These are phyloP conservation scores for Clarias magur DNA, from an alignment of 2,113 vertebrate species.

Conservation along the genomic window DNA sequence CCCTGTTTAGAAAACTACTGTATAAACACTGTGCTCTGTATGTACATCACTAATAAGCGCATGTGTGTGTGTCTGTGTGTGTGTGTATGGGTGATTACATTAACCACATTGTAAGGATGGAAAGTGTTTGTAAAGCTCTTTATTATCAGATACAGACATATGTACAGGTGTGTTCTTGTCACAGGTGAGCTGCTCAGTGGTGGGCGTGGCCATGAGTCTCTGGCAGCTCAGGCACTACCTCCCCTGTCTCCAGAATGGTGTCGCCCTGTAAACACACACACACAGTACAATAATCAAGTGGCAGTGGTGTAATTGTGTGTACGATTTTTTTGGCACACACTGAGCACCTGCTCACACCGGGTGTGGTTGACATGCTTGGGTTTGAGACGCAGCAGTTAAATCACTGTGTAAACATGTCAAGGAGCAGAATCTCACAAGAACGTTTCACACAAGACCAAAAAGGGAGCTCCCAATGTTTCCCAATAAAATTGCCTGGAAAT, in stretches of 20 bases:
- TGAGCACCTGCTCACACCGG: not conserved
- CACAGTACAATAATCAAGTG: not conserved
- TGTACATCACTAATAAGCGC: not conserved
- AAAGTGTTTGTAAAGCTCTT: not conserved
- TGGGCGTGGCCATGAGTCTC: conserved; percentile 70
- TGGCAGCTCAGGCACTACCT: conserved; percentile 80
- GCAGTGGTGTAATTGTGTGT: too few species aligned
- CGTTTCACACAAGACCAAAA: not conserved
- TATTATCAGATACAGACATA: conserved; percentile 29
- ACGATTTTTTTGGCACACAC: not conserved
- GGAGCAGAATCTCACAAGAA: not conserved
- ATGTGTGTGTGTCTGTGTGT: too few species aligned
- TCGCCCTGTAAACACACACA: conserved; percentile 77
- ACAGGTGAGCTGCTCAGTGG: conserved; percentile 71
- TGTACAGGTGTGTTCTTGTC: conserved; percentile 42
- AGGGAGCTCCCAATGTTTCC: not conserved
- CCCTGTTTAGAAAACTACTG: too few species aligned
- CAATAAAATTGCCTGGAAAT: not conserved
- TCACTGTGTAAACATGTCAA: not conserved
- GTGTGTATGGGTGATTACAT: not conserved
- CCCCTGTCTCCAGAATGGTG: conserved; percentile 81
- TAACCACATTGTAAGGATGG: not conserved
- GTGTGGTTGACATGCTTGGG: not conserved
- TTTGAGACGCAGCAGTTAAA: not conserved
- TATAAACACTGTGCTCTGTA: not conserved